Conservation (phyloP, 2,797 vertebrate genomes). For the Steatocranus sp. region DNA sequence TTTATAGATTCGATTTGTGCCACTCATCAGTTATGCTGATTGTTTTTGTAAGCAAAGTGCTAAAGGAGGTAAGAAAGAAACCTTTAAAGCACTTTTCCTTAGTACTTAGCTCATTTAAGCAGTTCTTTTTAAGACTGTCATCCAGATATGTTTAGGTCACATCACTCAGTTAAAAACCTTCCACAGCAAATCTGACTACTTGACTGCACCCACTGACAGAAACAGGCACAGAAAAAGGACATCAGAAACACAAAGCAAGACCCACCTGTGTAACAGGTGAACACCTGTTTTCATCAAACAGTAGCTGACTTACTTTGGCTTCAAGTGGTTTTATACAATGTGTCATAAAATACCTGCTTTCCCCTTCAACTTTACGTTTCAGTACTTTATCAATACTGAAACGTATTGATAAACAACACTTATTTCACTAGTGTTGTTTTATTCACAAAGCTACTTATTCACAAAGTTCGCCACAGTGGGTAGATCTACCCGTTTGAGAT, state of each 20-base stretch:
- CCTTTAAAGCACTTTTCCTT: neutral
- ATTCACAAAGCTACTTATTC: too few species aligned
- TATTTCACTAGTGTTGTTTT: too few species aligned
- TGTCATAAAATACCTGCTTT: neutral
- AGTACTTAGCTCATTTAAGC: neutral
- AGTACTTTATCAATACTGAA: neutral
- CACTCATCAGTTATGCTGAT: neutral
- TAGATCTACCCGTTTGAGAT: neutral
- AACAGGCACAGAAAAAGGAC: neutral
- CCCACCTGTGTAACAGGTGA: neutral
- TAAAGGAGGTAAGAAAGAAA: fast-evolving
- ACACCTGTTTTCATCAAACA: neutral
- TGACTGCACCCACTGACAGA: neutral
- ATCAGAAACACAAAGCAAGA: neutral
- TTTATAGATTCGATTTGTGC: neutral
- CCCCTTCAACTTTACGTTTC: neutral
- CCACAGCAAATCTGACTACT: neutral
- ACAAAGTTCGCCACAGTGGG: fast-evolving
- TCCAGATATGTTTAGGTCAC: fast-evolving
- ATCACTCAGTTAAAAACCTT: neutral
- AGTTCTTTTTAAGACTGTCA: fast-evolving
- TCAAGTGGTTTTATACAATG: neutral
- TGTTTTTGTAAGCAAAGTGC: neutral
- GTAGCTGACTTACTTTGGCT: neutral
- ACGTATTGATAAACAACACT: too few species aligned